Conservation (phyloP, 2,797 vertebrate genomes). For the Manis crassicaudata region DNA sequence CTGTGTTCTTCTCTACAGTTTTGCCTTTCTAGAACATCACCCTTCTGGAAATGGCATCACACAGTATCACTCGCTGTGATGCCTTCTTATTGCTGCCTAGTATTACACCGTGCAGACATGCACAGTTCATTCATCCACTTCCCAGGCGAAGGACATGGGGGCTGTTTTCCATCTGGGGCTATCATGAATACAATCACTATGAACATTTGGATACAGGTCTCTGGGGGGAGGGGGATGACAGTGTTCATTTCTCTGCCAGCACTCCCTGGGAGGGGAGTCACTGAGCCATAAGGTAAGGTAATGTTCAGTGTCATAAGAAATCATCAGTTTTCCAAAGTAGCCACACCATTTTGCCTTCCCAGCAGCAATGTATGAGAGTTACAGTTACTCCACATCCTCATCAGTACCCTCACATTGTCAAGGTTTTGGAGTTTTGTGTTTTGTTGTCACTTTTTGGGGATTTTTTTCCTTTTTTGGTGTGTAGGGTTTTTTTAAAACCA, state of each 20-base stretch:
- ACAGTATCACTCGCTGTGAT: rapidly evolving
- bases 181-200: neutral
- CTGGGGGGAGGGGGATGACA: neutral
- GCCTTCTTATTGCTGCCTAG: neutral
- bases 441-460: neutral
- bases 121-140: neutral
- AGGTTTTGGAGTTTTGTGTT: neutral
- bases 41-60: no score
- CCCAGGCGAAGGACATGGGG: neutral
- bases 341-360: neutral
- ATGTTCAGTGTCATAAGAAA: neutral
- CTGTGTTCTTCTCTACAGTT: neutral
- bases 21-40: neutral
- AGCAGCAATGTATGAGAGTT: neutral
- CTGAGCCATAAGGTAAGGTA: rapidly evolving
- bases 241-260: neutral
- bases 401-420: neutral
- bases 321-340: neutral
- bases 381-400: neutral
- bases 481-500: neutral
- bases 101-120: neutral
- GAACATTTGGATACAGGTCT: neutral
- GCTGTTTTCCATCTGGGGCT: neutral
- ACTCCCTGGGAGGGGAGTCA: neutral
- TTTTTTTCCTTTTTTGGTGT: neutral